A percentile compares a stretch with the other conserved stretches of the same genome.
Conservation (phyloP, 2,113 vertebrate species). For the Gavia stellata region DNA sequence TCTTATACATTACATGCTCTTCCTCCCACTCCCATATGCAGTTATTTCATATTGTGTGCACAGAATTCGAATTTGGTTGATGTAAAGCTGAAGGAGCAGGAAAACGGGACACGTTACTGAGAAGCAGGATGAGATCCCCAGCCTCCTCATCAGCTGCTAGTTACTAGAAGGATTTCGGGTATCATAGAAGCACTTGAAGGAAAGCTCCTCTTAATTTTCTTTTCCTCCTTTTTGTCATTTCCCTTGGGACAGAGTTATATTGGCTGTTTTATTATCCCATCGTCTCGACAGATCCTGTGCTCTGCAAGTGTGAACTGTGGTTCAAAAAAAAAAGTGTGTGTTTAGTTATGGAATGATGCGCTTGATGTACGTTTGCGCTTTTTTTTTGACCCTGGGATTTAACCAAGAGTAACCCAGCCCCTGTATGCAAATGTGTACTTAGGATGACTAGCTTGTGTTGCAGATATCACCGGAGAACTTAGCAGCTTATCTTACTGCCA, state of each 20-base stretch:
- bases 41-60: not conserved
- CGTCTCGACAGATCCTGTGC: not conserved
- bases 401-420: not conserved
- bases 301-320: not conserved
- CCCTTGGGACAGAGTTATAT: not conserved
- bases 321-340: not conserved
- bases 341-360: not conserved
- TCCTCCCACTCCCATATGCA: not conserved
- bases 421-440: not conserved
- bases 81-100: not conserved
- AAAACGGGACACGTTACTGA: not conserved
- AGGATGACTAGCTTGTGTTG: not conserved
- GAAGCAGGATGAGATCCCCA: not conserved
- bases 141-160: not conserved
- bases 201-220: not conserved
- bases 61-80: fast-evolving
- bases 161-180: not conserved
- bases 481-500: too few species aligned
- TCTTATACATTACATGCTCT: not conserved
- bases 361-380: not conserved
- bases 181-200: not conserved
- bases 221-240: not conserved
- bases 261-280: not conserved
- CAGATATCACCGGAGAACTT: not conserved
- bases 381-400: not conserved